These are phyloP conservation scores for Sprattus sprattus DNA, from an alignment of 2,113 vertebrate genomes.

Conservation along the genomic window DNA sequence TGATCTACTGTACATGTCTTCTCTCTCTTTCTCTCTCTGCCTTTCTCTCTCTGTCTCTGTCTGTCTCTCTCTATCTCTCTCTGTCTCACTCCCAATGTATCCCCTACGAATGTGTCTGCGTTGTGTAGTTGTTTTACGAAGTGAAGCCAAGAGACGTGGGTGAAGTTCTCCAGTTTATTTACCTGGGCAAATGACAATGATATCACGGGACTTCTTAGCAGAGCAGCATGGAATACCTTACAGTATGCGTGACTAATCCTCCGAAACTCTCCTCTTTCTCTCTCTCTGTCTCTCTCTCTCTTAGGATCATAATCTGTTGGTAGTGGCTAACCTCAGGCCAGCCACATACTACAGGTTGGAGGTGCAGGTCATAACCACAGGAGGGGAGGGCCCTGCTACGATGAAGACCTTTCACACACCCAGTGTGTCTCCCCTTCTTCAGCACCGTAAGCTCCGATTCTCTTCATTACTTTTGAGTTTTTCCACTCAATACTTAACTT, in stretches of 20 bases:
- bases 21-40: background rate
- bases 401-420: constrained; percentile 88
- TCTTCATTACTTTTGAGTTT: background rate
- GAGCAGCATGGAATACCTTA: no score
- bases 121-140: no score
- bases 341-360: constrained; percentile 87
- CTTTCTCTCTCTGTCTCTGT: background rate
- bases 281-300: constrained; percentile 18
- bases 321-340: constrained; percentile 82
- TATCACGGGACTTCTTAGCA: no score
- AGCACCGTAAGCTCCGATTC: constrained; percentile 76
- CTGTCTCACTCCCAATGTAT: no score
- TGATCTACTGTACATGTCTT: background rate
- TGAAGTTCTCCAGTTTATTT: no score
- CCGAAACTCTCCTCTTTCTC: no score
- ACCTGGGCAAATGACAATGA: no score
- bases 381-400: constrained; percentile 85
- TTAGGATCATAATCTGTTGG: constrained; percentile 82
- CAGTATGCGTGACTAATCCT: no score
- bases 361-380: constrained; percentile 85
- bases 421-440: constrained; percentile 63
- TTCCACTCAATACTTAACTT: background rate
- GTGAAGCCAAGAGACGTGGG: no score
- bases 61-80: background rate
- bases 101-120: no score